Base-by-base conservation (phyloP, 1,140 invertebrate genomes). In the Cyphomyrmex costatus region DNA sequence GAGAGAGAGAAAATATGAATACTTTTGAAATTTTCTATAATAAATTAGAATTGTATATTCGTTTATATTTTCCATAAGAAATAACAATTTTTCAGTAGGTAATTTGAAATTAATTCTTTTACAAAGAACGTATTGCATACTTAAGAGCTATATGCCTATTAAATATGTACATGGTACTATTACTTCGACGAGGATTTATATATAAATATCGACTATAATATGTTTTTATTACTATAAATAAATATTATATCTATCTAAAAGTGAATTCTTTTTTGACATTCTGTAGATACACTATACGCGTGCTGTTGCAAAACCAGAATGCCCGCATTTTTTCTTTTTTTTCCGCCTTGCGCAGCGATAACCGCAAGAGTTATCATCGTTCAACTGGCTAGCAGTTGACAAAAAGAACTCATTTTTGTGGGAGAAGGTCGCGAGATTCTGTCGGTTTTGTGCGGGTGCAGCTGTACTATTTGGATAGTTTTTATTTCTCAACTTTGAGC, bases 281-380 rank as follows among this genome's bases (percentile, higher is more conserved):
- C 65, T 33, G 66, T 33, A 74, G 53, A 74, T 74, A 73, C 19
- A 71, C 6, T 83, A 27, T 49, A n/a, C 24, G 66, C 53, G 24
- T 21, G 12, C 3, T 30, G 30, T 73, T 83, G 68, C 36, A 49
- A 46, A 83, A 83, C 53, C 79, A 74, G 24, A 73, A 73, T n/a
- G 24, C 21, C 51, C 51, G 66, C 51, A 73, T 82, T 71, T 73
- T 19, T 58, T 73, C 16, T 27, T 16, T 49, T 78, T 78, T 60
- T 19, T 24, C 1, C 33, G 56, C 12, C 19, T 53, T 79, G 51
- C 30, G 12, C 19, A 16, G 19, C 21, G 30, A 56, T 68, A 82
- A 70, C 71, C 82, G 30, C 58, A 65, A 21, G 73, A 85, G 58
- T 78, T 78, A 85, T 85, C 73, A 84, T 84, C 63, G 70, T 73